A percentile compares a stretch with the other conserved stretches of the same genome.
phyloP scores from a whole-genome alignment of 2,113 vertebrate species.

The Engystomops pustulosus region DNA sequence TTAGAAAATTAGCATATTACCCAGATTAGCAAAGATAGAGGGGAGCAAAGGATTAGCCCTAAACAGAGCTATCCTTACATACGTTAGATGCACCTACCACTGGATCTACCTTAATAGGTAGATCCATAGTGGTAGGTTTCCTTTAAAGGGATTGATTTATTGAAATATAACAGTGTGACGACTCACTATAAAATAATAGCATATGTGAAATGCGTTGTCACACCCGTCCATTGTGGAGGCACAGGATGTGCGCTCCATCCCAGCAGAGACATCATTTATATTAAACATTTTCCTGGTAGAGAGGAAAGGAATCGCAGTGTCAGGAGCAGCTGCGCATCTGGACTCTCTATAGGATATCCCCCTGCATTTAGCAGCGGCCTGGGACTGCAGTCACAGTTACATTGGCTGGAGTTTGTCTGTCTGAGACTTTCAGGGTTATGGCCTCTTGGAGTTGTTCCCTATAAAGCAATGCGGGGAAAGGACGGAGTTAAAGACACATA shows the following conservation, averaged over 20 bases:
- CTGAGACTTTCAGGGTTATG: background rate
- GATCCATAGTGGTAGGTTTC: no score
- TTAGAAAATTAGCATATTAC: no score
- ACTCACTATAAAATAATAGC: no score
- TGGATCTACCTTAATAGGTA: no score
- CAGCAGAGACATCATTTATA: background rate
- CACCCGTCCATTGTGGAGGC: background rate
- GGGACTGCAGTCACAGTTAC: background rate
- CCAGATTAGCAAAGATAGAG: no score
- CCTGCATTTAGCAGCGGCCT: background rate
- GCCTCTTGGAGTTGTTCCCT: conserved; percentile 19
- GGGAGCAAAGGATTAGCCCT: no score
- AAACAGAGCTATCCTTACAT: no score
- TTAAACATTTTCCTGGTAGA: conserved; percentile 9
- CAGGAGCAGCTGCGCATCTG: conserved; percentile 8
- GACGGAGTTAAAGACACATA: background rate
- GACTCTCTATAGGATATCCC: conserved; percentile 22
- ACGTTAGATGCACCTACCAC: no score
- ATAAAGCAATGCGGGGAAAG: conserved; percentile 13
- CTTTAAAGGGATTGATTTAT: no score
- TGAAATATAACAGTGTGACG: no score
- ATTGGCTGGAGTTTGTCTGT: conserved; percentile 23
- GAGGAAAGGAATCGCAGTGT: background rate
- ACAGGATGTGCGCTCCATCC: background rate
- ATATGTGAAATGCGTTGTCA: no score